phyloP scores from a whole-genome alignment of 1,140 invertebrate genomes.

The Papilio xuthus region DNA sequence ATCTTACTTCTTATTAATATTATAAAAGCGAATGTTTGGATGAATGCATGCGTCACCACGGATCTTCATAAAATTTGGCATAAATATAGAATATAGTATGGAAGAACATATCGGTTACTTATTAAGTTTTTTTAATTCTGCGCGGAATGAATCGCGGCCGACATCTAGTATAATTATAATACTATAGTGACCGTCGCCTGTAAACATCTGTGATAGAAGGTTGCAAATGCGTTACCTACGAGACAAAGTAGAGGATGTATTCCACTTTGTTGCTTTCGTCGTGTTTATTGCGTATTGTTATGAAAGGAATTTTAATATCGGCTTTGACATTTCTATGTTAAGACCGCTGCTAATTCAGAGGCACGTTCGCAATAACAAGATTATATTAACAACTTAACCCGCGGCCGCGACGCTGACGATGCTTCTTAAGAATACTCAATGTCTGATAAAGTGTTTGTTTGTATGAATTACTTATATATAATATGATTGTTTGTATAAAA shows the following conservation, averaged over 20 bases:
- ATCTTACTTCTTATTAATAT: too few species aligned
- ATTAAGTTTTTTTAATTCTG: too few species aligned
- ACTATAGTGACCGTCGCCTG: too few species aligned
- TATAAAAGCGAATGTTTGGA: too few species aligned
- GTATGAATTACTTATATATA: background rate
- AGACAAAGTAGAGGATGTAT: background rate
- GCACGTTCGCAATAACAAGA: conserved; percentile 36
- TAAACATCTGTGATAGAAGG: background rate
- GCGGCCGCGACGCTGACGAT: background rate
- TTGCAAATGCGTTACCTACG: background rate
- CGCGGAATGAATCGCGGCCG: too few species aligned
- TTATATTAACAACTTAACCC: conserved; percentile 37
- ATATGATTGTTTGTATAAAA: background rate
- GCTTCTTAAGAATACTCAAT: conserved; percentile 28
- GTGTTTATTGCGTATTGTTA: conserved; percentile 31
- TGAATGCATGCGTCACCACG: too few species aligned
- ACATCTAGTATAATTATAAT: too few species aligned
- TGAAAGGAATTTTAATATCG: conserved; percentile 39
- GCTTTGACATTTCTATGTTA: conserved; percentile 34
- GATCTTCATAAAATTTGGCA: too few species aligned
- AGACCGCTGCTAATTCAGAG: conserved; percentile 27
- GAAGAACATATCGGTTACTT: too few species aligned
- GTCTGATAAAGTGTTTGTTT: background rate
- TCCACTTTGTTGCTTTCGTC: background rate
- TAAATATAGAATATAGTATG: too few species aligned